These are phyloP conservation scores for Acanthosepion pharaonis DNA, from an alignment of 2,888 invertebrate genomes.

Conservation along the genomic window DNA sequence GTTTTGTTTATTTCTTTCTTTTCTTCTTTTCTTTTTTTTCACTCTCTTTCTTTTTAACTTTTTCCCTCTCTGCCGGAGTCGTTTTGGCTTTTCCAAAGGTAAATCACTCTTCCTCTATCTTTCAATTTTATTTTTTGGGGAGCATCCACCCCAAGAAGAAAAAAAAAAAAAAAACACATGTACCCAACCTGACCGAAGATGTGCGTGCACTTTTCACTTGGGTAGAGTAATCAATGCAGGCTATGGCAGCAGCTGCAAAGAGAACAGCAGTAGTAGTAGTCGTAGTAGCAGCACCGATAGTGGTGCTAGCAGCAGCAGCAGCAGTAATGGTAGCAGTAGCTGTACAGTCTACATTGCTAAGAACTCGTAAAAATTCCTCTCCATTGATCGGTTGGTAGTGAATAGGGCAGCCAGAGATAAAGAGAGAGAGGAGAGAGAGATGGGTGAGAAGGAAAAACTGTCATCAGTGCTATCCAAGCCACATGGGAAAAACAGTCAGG, in stretches of 20 bases:
- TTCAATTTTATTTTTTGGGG: neutral
- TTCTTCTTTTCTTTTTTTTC: neutral
- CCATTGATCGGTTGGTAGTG: constrained; percentile 12
- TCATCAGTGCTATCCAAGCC: neutral
- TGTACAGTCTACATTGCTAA: neutral
- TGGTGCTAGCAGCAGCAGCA: neutral
- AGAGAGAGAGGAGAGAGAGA: too few relatives aligned
- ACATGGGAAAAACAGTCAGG: neutral
- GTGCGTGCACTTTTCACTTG: neutral
- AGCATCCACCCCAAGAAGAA: neutral
- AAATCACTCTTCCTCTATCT: neutral
- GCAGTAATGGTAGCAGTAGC: neutral
- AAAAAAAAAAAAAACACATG: neutral
- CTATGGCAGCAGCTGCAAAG: neutral
- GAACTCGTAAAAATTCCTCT: neutral
- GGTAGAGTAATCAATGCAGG: constrained; percentile 35
- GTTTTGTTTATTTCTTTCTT: neutral
- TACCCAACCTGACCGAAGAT: constrained; percentile 2
- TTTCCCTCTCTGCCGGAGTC: neutral
- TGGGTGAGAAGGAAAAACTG: neutral
- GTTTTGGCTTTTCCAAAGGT: neutral
- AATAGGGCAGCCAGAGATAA: neutral
- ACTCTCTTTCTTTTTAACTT: neutral
- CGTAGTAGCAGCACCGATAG: neutral
- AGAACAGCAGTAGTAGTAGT: neutral